Conservation (phyloP, 2,888 invertebrate species). For the Apoda limacodes region DNA sequence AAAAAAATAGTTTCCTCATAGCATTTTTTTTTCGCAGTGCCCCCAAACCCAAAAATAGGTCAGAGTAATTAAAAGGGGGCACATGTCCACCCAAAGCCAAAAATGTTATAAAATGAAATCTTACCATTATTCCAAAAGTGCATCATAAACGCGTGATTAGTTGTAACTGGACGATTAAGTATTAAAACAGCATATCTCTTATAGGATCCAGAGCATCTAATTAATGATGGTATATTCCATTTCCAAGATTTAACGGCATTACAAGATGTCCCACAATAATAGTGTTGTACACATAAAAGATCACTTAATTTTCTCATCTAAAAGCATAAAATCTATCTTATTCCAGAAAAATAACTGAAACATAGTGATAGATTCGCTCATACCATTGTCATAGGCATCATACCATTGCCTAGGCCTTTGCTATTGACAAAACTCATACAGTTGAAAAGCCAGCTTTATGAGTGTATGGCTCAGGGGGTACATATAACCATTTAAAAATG, state of each 20-base stretch:
- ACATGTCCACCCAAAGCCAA: too few relatives aligned
- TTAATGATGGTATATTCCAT: constrained; percentile 37
- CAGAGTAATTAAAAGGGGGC: too few relatives aligned
- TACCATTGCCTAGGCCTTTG: too few relatives aligned
- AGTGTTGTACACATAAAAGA: constrained; percentile 28
- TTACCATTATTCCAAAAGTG: constrained; percentile 79
- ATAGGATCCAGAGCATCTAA: constrained; percentile 13
- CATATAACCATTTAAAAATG: too few relatives aligned
- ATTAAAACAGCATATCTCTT: constrained; percentile 73
- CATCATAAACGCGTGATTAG: constrained; percentile 56
- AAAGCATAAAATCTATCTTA: constrained; percentile 15
- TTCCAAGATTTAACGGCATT: constrained; percentile 30
- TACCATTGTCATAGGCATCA: too few relatives aligned
- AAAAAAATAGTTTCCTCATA: background rate
- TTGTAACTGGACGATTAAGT: constrained; percentile 73
- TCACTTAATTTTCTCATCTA: constrained; percentile 28
- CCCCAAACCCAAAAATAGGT: too few relatives aligned
- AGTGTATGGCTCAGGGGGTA: too few relatives aligned
- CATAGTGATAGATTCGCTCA: too few relatives aligned
- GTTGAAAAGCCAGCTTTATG: too few relatives aligned
- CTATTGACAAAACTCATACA: too few relatives aligned
- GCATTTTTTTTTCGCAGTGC: background rate
- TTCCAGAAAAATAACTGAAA: too few relatives aligned
- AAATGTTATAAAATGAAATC: constrained; percentile 11
- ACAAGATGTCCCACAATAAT: constrained; percentile 24